Percentiles rank a stretch among this genome's conserved stretches.
Conservation (phyloP, 2,888 invertebrate species). For the Plagiodera versicolora region DNA sequence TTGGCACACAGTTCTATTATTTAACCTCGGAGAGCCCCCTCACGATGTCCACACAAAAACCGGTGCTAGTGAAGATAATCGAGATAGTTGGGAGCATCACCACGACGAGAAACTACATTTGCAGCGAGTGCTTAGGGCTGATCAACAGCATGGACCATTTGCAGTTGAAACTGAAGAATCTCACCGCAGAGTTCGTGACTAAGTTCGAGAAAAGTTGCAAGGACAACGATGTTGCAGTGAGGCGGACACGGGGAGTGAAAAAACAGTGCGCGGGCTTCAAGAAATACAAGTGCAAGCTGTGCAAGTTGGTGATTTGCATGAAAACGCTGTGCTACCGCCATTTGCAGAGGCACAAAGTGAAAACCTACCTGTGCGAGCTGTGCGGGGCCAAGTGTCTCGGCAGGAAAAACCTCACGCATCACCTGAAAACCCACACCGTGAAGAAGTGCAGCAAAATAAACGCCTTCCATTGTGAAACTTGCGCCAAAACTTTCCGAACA, state of each 20-base stretch:
- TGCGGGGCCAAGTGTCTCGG: constrained; percentile 46
- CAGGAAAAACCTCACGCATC: constrained; percentile 35
- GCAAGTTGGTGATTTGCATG: constrained; percentile 45
- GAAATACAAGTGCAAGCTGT: constrained; percentile 45
- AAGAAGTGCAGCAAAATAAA: constrained; percentile 33
- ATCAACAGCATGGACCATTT: constrained; percentile 54
- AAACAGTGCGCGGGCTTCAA: constrained; percentile 27
- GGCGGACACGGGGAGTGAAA: constrained; percentile 16
- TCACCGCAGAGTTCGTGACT: constrained; percentile 44
- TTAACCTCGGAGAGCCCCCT: constrained; percentile 49
- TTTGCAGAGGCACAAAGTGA: constrained; percentile 43
- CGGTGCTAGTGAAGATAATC: constrained; percentile 45
- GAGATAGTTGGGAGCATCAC: constrained; percentile 41
- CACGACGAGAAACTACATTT: constrained; percentile 45
- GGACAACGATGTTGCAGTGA: constrained; percentile 31
- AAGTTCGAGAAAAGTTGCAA: constrained; percentile 45
- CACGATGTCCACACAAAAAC: constrained; percentile 51
- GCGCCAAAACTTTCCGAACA: constrained; percentile 47
- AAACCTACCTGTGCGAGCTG: constrained; percentile 46
- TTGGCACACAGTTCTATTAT: constrained; percentile 50
- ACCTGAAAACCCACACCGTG: constrained; percentile 32
- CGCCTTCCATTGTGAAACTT: constrained; percentile 45
- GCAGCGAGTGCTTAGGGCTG: constrained; percentile 51
- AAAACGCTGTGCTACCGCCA: constrained; percentile 43
- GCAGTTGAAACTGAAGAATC: constrained; percentile 48